Percentiles rank a stretch among this genome's conserved stretches.
These are phyloP conservation scores for Deilephila porcellus DNA, from an alignment of 2,888 invertebrate species.

Conservation along the genomic window DNA sequence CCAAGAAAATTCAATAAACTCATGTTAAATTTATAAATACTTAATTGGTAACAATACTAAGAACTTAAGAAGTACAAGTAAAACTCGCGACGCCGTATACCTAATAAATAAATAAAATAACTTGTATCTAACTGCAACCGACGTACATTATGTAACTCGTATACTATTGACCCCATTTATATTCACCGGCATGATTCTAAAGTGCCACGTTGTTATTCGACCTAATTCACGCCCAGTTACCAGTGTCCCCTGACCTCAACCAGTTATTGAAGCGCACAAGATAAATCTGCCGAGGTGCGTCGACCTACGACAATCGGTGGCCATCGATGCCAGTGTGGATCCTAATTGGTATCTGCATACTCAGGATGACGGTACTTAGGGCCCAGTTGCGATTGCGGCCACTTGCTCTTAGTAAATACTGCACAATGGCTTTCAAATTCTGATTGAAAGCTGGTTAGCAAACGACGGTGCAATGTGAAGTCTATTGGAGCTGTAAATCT, in stretches of 20 bases:
- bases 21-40: too few relatives aligned
- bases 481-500: constrained; percentile 6
- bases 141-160: not conserved
- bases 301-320: constrained; percentile 24
- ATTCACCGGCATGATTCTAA: not conserved
- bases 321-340: constrained; percentile 19
- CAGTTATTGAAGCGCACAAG: constrained; percentile 7
- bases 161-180: constrained; percentile 2
- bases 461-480: not conserved
- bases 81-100: too few relatives aligned
- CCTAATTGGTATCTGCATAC: constrained; percentile 21
- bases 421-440: constrained; percentile 12
- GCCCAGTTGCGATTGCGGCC: constrained; percentile 22
- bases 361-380: constrained; percentile 14
- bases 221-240: not conserved
- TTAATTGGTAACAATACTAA: too few relatives aligned
- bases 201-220: not conserved
- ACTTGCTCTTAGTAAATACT: constrained; percentile 4
- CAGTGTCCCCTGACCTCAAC: constrained; percentile 14
- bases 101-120: not conserved
- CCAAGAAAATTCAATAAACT: too few relatives aligned
- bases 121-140: not conserved
- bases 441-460: constrained; percentile 18
- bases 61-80: too few relatives aligned
- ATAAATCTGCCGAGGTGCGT: constrained; percentile 18